A percentile compares a stretch with the other conserved stretches of the same genome.
phyloP scores from a whole-genome alignment of 1,140 invertebrate genomes.

The Bemisia tabaci region DNA sequence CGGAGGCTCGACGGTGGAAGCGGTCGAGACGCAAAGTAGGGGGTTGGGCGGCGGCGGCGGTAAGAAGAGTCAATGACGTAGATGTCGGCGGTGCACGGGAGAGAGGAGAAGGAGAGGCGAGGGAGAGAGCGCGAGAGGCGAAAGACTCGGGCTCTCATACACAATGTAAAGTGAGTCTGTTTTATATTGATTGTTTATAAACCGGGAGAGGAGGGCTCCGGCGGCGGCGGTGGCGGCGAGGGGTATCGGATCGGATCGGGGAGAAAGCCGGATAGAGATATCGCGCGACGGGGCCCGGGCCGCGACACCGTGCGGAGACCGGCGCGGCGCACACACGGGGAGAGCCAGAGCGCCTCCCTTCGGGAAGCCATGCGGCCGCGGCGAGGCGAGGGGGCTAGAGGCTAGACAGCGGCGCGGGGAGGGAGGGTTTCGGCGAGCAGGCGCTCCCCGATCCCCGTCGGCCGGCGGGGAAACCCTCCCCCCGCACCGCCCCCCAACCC shows the following conservation, averaged over 20 bases:
- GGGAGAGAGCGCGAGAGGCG: conserved; percentile 3
- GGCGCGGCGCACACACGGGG: not conserved
- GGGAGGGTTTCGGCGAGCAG: not conserved
- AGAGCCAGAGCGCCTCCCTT: not conserved
- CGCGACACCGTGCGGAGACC: not conserved
- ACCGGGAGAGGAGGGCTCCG: conserved; percentile 1
- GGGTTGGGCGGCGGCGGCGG: too few species aligned
- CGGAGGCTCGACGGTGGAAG: too few species aligned
- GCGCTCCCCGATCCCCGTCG: not conserved
- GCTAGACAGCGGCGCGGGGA: too few species aligned
- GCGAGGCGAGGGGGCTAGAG: too few species aligned
- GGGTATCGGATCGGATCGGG: not conserved
- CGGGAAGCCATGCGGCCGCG: not conserved
- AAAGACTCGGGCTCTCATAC: not conserved
- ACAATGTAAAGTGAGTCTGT: not conserved
- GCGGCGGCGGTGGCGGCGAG: not conserved
- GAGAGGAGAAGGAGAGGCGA: not conserved
- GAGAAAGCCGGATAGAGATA: not conserved
- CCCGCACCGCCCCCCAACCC: not conserved
- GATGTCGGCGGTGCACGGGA: too few species aligned
- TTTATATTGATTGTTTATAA: not conserved
- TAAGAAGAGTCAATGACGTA: too few species aligned
- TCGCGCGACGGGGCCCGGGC: not conserved
- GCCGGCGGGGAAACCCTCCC: not conserved
- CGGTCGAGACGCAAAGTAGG: too few species aligned